phyloP scores from a whole-genome alignment of 2,888 invertebrate species.

The Lasius fuliginosus region DNA sequence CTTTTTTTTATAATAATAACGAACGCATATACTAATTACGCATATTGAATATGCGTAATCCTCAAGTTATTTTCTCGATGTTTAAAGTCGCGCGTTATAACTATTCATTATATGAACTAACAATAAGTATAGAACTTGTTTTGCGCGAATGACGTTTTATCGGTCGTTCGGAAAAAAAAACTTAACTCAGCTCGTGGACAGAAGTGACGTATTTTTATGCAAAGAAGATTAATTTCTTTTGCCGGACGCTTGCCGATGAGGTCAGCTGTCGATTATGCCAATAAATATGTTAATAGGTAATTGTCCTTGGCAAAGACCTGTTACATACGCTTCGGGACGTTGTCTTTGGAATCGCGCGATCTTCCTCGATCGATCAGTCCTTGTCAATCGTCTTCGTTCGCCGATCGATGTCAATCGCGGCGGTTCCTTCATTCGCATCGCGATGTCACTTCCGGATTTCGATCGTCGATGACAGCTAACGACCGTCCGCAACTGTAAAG shows the following conservation, averaged over 20 bases:
- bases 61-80: not conserved
- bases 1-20: not conserved
- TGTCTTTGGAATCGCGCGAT: slow-evolving; percentile 66
- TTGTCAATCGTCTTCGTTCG: slow-evolving; percentile 31
- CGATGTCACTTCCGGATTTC: slow-evolving; percentile 32
- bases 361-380: slow-evolving; percentile 36
- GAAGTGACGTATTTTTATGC: slow-evolving; percentile 19
- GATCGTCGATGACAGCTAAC: slow-evolving; percentile 13
- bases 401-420: not conserved
- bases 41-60: not conserved
- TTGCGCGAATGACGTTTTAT: not conserved
- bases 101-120: not conserved
- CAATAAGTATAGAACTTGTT: not conserved
- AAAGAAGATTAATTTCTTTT: not conserved
- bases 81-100: not conserved
- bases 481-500: slow-evolving; percentile 20
- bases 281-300: slow-evolving; percentile 49
- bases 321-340: slow-evolving; percentile 61
- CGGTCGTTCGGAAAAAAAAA: not conserved
- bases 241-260: slow-evolving; percentile 9
- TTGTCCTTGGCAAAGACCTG: slow-evolving; percentile 77
- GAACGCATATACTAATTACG: not conserved
- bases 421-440: slow-evolving; percentile 10
- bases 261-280: slow-evolving; percentile 17
- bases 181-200: not conserved